Conservation (phyloP, 1,140 invertebrate species). For the Megalopta genalis region DNA sequence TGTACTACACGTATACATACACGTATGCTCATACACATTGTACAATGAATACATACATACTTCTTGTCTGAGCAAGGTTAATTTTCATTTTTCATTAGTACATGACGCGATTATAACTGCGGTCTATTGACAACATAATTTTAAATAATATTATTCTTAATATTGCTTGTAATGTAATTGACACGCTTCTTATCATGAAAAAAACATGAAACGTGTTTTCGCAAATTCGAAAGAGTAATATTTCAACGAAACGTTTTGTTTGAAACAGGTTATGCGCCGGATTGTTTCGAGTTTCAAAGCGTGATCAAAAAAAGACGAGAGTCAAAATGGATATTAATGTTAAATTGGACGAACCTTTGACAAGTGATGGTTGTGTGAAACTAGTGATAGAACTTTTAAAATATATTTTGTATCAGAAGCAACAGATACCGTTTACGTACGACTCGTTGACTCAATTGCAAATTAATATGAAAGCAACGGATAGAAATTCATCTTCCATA, state of each 20-base stretch:
- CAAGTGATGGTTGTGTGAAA: slow-evolving; percentile 71
- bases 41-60: not conserved
- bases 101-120: not conserved
- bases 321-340: slow-evolving; percentile 69
- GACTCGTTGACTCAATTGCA: slow-evolving; percentile 69
- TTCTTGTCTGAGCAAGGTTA: not conserved
- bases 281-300: not conserved
- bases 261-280: not conserved
- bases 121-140: not conserved
- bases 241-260: not conserved
- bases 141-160: not conserved
- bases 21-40: too few relatives aligned
- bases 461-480: slow-evolving; percentile 61
- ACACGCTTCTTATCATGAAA: not conserved
- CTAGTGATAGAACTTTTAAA: slow-evolving; percentile 74
- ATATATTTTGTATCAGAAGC: slow-evolving; percentile 76
- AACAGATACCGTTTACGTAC: slow-evolving; percentile 76
- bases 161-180: not conserved
- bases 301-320: slow-evolving; percentile 47
- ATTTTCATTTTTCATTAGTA: not conserved
- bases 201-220: not conserved
- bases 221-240: not conserved
- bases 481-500: slow-evolving; percentile 67
- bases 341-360: slow-evolving; percentile 72
- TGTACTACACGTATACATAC: too few relatives aligned